Percentiles rank a stretch among this genome's conserved stretches.
These are phyloP conservation scores for Dicycla oo DNA, from an alignment of 2,888 invertebrate genomes.

Conservation along the genomic window DNA sequence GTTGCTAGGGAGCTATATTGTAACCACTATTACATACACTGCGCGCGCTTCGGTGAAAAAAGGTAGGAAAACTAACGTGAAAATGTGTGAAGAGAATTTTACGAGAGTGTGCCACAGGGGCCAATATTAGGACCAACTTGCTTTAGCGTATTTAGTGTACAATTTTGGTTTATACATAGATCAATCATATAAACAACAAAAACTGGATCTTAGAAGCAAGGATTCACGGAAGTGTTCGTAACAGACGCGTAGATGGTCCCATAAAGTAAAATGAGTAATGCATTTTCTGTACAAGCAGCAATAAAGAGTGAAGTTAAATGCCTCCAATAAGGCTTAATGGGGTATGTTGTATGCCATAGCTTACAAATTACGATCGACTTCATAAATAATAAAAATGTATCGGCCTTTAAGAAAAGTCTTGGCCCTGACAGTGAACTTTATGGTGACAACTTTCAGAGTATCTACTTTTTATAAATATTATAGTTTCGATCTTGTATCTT, in stretches of 20 bases:
- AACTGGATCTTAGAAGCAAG: background rate
- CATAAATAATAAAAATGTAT: constrained; percentile 34
- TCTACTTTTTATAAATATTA: background rate
- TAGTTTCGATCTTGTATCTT: constrained; percentile 10
- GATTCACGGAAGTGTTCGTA: constrained; percentile 13
- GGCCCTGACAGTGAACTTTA: constrained; percentile 52
- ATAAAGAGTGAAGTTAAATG: constrained; percentile 44
- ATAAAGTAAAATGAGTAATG: constrained; percentile 45
- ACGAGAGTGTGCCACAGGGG: background rate
- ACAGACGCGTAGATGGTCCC: background rate
- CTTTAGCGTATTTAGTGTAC: background rate
- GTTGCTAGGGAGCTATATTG: constrained; percentile 30
- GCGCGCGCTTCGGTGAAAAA: background rate
- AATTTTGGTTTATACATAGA: too few species aligned
- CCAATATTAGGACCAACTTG: background rate
- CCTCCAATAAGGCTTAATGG: constrained; percentile 18
- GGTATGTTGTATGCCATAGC: constrained; percentile 11
- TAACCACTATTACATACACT: background rate
- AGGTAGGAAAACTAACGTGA: background rate
- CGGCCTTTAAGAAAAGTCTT: constrained; percentile 43
- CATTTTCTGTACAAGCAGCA: constrained; percentile 15
- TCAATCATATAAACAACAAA: background rate
- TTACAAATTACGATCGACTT: constrained; percentile 48
- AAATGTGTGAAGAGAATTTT: background rate
- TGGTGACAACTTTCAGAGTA: constrained; percentile 36